Conservation (phyloP, 2,797 vertebrate genomes). For the Gobio occitaniae region DNA sequence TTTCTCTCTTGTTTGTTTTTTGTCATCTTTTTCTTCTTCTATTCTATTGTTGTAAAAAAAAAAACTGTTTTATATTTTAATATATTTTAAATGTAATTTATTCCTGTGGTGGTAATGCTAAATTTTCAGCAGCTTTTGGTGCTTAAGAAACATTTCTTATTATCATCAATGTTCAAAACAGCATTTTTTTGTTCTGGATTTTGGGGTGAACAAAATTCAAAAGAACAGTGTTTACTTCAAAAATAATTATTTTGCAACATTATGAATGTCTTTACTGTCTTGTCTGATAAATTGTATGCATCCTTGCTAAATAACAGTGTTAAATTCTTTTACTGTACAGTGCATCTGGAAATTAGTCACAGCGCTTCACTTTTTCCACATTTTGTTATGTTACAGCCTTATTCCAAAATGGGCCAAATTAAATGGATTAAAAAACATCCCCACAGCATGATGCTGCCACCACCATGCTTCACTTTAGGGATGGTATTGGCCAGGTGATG, state of each 20-base stretch:
- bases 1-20: no score
- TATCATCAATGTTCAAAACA: background rate
- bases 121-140: background rate
- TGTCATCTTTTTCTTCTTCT: no score
- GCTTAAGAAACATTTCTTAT: background rate
- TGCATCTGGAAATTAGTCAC: no score
- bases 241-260: background rate
- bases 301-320: background rate
- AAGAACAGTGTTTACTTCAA: background rate
- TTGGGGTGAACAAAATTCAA: background rate
- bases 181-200: background rate
- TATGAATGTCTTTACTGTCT: background rate
- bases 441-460: no score
- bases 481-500: no score
- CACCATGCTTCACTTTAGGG: no score
- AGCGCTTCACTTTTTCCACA: no score
- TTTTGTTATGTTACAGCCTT: no score
- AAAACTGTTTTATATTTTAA: background rate
- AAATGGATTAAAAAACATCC: no score
- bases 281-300: background rate
- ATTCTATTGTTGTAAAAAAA: no score
- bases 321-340: background rate
- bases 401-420: no score
- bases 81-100: background rate
- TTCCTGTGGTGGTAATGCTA: background rate